Base-by-base conservation (phyloP, 2,888 invertebrate genomes). In the Blastobasis adustella region DNA sequence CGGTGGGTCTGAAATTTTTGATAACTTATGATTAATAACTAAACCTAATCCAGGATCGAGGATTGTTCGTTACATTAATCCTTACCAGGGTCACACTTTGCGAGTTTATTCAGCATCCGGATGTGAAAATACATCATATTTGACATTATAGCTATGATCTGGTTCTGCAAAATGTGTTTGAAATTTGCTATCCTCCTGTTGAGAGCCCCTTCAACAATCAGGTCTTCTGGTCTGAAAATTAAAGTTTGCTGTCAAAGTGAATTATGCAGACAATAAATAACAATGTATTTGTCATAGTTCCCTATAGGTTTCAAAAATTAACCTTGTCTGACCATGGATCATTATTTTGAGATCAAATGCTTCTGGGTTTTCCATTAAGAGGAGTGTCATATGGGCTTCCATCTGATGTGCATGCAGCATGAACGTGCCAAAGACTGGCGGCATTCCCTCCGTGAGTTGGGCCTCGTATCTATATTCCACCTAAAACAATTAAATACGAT, bases 121-220 rank as follows among this genome's bases (percentile, higher is more conserved):
- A 23, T 23, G 23, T 23, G 23, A 23, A 23, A 23, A 23, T 23
- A 2, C 23, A 23, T 23, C 23, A 23, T 23, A 23, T 23, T 23
- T 23, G 23, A 23, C 23, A 23, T 23, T 23, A 80, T 61, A 1
- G 79, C 57, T 3, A 76, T 52, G 6, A 84, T 67, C 5, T 84
- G 76, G 51, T 75, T 67, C 53, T 82, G 77, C 9, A 86, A 55
- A 10, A 80, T 10, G 50, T 79, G 75, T 45, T 75, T 80, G 61
- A 74, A 82, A 56, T 76, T 78, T 1, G 77, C 63, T 52, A 82
- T 73, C 53, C 76, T 51, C 51, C 72, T 57, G 56, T 71, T 82
- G 5, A 75, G 77, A 4, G 78, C 61, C 2, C 83, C 83, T 61
- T 80, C 81, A 0, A 85, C 57, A n/a, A 73, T 76, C 10, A 85